Evolutionary conservation across 2,888 invertebrate genomes (phyloP).

Genomic region (Anaspis maculata): DNA sequence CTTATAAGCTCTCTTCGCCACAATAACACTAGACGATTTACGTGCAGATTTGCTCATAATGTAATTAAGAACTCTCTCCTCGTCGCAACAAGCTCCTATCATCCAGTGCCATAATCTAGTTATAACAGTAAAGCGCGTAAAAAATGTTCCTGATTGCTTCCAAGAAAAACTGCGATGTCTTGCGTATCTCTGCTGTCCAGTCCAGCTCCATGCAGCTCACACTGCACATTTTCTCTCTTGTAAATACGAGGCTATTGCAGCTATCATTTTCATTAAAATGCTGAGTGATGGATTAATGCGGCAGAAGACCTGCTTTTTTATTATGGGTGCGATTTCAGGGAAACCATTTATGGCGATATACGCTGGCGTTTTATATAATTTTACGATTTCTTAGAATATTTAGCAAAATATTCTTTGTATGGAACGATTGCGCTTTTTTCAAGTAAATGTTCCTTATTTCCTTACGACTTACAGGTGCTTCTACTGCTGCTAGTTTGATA

Average conservation of each 20-base stretch:
- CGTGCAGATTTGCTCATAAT: slow-evolving; percentile 8
- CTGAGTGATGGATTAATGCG: background rate
- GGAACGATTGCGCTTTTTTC: too few relatives aligned
- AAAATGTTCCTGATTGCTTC: slow-evolving; percentile 15
- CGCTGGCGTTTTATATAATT: slow-evolving; percentile 21
- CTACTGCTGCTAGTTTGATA: too few relatives aligned
- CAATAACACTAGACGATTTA: slow-evolving; percentile 6
- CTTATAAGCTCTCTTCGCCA: slow-evolving; percentile 5
- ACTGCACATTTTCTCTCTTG: too few relatives aligned
- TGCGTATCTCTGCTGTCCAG: too few relatives aligned
- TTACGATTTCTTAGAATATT: slow-evolving; percentile 21
- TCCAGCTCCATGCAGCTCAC: too few relatives aligned
- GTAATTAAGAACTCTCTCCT: slow-evolving; percentile 18
- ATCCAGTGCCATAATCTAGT: slow-evolving; percentile 4
- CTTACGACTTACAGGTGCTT: too few relatives aligned
- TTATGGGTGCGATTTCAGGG: too few relatives aligned
- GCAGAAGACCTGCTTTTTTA: background rate
- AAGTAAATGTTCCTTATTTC: too few relatives aligned
- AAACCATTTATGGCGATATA: slow-evolving; percentile 12
- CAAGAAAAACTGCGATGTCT: slow-evolving; percentile 19
- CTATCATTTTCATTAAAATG: slow-evolving; percentile 23
- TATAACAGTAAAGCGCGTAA: slow-evolving; percentile 4
- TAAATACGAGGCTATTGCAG: too few relatives aligned
- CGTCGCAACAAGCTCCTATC: too few relatives aligned
- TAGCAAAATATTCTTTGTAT: slow-evolving; percentile 15